Conservation (phyloP, 2,113 vertebrate species). For the Anhinga rufa region DNA sequence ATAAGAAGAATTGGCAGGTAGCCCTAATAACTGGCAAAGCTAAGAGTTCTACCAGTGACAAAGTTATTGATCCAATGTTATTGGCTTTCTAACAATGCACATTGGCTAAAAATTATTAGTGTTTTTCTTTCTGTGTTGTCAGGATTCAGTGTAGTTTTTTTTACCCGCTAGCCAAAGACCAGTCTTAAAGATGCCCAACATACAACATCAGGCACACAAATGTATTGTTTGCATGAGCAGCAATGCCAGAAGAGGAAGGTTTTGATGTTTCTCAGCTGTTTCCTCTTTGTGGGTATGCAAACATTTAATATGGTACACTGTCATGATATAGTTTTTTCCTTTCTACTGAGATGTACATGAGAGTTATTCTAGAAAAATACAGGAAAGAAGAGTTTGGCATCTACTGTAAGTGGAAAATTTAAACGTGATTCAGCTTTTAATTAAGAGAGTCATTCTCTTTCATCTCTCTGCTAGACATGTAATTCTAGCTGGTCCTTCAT, state of each 20-base stretch:
- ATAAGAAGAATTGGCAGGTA: not conserved
- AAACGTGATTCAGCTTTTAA: constrained; percentile 39
- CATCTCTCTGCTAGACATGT: constrained; percentile 15
- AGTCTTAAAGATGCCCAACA: not conserved
- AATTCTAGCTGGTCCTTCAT: constrained; percentile 54
- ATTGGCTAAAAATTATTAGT: not conserved
- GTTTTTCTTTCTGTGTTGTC: not conserved
- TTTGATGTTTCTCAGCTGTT: not conserved
- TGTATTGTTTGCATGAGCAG: not conserved
- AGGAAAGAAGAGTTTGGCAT: constrained; percentile 17
- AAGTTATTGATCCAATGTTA: not conserved
- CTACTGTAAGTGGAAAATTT: constrained; percentile 6
- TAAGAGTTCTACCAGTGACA: not conserved
- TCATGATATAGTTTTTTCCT: not conserved
- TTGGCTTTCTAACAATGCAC: not conserved
- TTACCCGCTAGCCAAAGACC: not conserved
- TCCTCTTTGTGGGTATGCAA: not conserved
- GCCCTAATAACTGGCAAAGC: not conserved
- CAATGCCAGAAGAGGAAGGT: not conserved
- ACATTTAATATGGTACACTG: not conserved
- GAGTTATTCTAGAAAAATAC: not conserved
- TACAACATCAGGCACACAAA: not conserved
- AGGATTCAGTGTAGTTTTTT: not conserved
- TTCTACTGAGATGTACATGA: not conserved
- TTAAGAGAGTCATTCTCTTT: constrained; percentile 32